phyloP scores from a whole-genome alignment of 2,797 vertebrate genomes.

The Sebastes cheni region DNA sequence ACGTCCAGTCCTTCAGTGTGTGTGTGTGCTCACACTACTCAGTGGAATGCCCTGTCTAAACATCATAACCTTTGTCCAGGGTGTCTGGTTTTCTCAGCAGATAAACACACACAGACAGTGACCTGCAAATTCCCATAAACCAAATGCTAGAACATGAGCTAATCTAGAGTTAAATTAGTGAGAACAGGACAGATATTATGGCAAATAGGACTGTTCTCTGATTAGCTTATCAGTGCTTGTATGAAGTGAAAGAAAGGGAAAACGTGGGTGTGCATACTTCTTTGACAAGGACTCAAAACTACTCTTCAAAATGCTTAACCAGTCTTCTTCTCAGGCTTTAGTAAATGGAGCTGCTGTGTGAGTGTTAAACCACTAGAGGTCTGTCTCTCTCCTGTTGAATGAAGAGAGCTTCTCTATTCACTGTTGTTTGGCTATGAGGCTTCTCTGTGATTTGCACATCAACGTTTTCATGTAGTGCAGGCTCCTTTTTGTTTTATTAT shows the following conservation, averaged over 20 bases:
- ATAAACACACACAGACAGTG: slow-evolving; percentile 17
- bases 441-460: background rate
- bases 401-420: background rate
- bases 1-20: background rate
- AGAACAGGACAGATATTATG: background rate
- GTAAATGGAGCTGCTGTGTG: background rate
- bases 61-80: slow-evolving; percentile 26
- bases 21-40: slow-evolving; percentile 29
- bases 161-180: background rate
- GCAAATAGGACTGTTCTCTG: background rate
- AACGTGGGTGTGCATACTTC: background rate
- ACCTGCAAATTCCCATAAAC: slow-evolving; percentile 9
- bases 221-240: background rate
- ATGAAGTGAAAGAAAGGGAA: background rate
- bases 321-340: background rate
- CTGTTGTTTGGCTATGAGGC: background rate
- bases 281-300: background rate
- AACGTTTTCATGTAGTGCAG: background rate
- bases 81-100: slow-evolving; percentile 26
- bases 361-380: slow-evolving; percentile 56
- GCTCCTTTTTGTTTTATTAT: background rate
- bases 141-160: background rate
- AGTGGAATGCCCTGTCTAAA: slow-evolving; percentile 44
- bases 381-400: background rate
- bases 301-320: background rate